Percentiles rank a stretch among this genome's conserved stretches.
phyloP scores from a whole-genome alignment of 1,140 invertebrate species.

The Sinella curviseta region DNA sequence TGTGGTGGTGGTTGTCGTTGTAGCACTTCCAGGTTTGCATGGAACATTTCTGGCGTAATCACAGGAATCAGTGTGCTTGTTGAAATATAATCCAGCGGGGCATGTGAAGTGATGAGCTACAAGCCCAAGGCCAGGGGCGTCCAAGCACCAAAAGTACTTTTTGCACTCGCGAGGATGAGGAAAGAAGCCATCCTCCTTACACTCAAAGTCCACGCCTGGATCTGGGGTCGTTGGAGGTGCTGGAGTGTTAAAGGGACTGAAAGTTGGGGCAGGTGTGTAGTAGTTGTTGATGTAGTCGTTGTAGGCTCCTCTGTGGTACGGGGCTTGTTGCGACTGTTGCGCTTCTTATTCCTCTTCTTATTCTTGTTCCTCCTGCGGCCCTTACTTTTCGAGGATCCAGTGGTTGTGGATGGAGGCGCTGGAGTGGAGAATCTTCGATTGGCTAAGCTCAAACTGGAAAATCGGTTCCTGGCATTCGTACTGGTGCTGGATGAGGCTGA shows the following conservation, averaged over 20 bases:
- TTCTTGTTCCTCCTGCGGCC: constrained; percentile 37
- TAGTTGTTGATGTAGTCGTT: constrained; percentile 58
- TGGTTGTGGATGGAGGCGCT: constrained; percentile 45
- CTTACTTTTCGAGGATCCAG: constrained; percentile 28
- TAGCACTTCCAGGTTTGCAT: constrained; percentile 61
- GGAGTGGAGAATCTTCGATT: constrained; percentile 42
- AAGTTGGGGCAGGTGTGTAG: constrained; percentile 54
- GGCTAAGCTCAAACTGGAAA: constrained; percentile 8
- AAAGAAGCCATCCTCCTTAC: constrained; percentile 90
- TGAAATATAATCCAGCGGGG: constrained; percentile 82
- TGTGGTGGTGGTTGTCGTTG: constrained; percentile 58
- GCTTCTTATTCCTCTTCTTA: constrained; percentile 33
- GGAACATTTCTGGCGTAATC: constrained; percentile 85
- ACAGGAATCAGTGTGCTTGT: constrained; percentile 86
- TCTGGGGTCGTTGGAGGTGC: constrained; percentile 86
- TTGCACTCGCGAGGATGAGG: constrained; percentile 89
- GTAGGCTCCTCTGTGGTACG: constrained; percentile 51
- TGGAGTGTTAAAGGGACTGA: constrained; percentile 65
- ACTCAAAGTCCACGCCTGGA: constrained; percentile 82
- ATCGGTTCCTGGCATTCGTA: neutral
- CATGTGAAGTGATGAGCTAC: constrained; percentile 92
- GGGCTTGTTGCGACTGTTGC: constrained; percentile 47
- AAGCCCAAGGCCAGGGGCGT: constrained; percentile 82
- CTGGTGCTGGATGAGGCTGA: constrained; percentile 16
- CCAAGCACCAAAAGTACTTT: constrained; percentile 92